Percentiles rank a stretch among this genome's conserved stretches.
Evolutionary conservation across 2,113 vertebrate species (phyloP).

Genomic region (Colistium nudipinnis): DNA sequence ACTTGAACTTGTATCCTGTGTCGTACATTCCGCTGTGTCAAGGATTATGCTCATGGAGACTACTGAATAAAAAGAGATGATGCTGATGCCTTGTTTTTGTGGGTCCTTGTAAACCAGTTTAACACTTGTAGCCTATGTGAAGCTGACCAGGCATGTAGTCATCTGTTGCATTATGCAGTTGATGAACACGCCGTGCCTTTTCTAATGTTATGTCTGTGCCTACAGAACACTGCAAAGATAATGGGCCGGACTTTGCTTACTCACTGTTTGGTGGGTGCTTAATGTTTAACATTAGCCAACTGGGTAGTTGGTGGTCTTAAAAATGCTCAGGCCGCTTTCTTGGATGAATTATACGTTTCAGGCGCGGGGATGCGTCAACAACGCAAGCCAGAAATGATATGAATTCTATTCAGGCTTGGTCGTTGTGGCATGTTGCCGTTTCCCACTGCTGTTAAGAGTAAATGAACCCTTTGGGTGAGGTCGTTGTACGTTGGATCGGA

Average conservation of each 20-base stretch:
- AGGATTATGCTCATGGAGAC: slow-evolving; percentile 1
- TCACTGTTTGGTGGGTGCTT: slow-evolving; percentile 37
- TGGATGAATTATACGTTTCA: slow-evolving; percentile 41
- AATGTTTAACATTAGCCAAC: slow-evolving; percentile 45
- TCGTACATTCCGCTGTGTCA: slow-evolving; percentile 34
- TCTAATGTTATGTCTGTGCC: not conserved
- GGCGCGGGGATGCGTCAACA: too few relatives aligned
- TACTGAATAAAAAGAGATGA: slow-evolving; percentile 46
- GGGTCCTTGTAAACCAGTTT: not conserved
- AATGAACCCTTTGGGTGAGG: not conserved
- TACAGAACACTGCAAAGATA: slow-evolving; percentile 45
- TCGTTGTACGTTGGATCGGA: slow-evolving; percentile 18
- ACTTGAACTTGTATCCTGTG: not conserved
- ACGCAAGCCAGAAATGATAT: too few relatives aligned
- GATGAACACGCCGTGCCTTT: not conserved
- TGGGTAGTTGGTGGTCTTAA: slow-evolving; percentile 21
- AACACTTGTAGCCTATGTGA: not conserved
- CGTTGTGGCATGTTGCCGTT: not conserved
- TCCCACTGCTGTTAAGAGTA: not conserved
- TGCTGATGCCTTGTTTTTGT: not conserved
- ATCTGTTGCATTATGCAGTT: slow-evolving; percentile 1
- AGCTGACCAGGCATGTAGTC: not conserved
- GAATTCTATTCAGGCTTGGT: too few relatives aligned
- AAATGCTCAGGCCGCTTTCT: slow-evolving; percentile 11
- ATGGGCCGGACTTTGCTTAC: slow-evolving; percentile 48